Conservation (phyloP, 23 tunicate genomes). For the Trididemnum nubilum region DNA sequence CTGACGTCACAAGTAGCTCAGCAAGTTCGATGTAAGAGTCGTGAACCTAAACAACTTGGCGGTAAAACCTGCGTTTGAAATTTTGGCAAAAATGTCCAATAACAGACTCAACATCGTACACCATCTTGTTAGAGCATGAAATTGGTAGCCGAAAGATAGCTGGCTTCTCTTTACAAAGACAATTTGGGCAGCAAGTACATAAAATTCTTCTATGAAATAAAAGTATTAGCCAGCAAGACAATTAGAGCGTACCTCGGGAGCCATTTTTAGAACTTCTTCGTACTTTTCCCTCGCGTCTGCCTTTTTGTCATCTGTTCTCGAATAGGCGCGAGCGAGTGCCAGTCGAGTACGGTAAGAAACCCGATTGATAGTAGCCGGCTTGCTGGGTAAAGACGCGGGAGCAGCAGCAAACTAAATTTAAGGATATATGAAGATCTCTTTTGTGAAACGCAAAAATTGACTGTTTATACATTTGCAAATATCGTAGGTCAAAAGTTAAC, state of each 20-base stretch:
- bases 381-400: slow-evolving; percentile 2
- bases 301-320: slow-evolving; percentile 62
- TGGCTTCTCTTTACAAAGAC: too few species aligned
- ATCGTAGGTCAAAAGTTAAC: too few species aligned
- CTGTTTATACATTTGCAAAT: too few species aligned
- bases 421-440: too few species aligned
- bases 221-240: too few species aligned
- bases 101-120: neutral
- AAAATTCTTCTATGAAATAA: too few species aligned
- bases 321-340: slow-evolving; percentile 74
- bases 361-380: slow-evolving; percentile 78
- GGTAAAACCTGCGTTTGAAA: neutral
- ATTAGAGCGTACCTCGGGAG: slow-evolving; percentile 74
- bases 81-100: neutral
- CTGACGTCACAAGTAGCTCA: slow-evolving; percentile 61
- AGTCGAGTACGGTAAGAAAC: slow-evolving; percentile 64
- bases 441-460: too few species aligned
- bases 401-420: neutral
- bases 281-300: slow-evolving; percentile 58
- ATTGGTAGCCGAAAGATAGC: too few species aligned
- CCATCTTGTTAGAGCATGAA: too few species aligned
- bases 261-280: slow-evolving; percentile 91
- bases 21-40: slow-evolving; percentile 96
- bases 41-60: slow-evolving; percentile 56
- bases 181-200: too few species aligned